Conservation (phyloP, 64 coral and sea anemone species). For the Astreopora myriophthalma region DNA sequence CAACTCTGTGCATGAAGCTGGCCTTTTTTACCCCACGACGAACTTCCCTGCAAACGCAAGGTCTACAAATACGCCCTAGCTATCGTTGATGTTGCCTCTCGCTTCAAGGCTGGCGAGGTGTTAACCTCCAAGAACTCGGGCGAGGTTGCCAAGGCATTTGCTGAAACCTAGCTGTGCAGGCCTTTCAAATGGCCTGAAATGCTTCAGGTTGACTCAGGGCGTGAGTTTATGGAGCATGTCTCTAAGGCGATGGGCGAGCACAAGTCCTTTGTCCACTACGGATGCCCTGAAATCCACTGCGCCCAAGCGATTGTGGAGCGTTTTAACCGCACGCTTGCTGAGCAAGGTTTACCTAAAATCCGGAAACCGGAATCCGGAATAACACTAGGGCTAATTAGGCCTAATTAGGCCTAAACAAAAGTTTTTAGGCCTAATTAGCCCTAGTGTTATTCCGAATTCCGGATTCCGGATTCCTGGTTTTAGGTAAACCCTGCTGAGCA, state of each 20-base stretch:
- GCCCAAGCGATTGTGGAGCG: conserved; percentile 27
- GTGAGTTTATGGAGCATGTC: conserved; percentile 45
- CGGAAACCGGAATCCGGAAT: no score
- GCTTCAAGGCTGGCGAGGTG: conserved; percentile 38
- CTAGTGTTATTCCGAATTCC: no score
- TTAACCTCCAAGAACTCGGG: conserved; percentile 5
- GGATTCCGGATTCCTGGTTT: no score
- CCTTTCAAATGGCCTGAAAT: conserved; percentile 2
- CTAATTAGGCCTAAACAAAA: no score
- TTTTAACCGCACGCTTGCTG: conserved; percentile 21
- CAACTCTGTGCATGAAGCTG: conserved; percentile 28
- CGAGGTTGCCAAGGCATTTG: conserved; percentile 27
- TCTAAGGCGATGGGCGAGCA: not conserved
- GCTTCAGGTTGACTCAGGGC: conserved; percentile 37
- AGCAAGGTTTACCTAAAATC: no score
- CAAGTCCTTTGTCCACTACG: not conserved
- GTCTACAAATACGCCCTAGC: conserved; percentile 53
- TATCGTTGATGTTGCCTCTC: conserved; percentile 9
- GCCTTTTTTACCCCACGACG: conserved; percentile 14
- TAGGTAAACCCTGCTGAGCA: no score
- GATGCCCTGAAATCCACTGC: conserved; percentile 10
- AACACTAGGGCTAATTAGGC: no score
- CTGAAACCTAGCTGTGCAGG: conserved; percentile 23
- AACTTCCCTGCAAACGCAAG: not conserved
- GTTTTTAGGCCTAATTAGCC: no score